Conservation (phyloP, 2,888 invertebrate genomes). For the Leptothorax acervorum region DNA sequence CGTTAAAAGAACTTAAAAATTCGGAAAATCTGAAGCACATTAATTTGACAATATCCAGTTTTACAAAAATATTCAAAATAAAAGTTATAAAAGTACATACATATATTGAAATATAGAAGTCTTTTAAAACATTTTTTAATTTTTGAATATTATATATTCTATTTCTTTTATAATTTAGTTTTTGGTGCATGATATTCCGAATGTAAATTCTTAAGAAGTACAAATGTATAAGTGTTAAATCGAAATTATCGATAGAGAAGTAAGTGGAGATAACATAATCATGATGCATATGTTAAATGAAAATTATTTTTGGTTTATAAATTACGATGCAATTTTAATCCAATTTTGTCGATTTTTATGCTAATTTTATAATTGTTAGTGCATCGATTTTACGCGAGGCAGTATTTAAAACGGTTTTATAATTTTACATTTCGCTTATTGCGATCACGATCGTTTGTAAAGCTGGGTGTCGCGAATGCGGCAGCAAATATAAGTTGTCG, state of each 20-base stretch:
- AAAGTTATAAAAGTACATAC: not conserved
- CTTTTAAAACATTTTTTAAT: not conserved
- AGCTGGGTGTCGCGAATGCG: not conserved
- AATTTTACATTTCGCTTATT: not conserved
- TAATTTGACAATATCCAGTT: not conserved
- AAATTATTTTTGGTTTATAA: constrained; percentile 20
- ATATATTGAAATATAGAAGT: not conserved
- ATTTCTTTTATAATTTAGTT: constrained; percentile 3
- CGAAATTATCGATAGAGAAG: not conserved
- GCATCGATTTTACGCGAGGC: not conserved
- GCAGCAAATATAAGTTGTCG: constrained; percentile 12
- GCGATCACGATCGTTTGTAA: not conserved
- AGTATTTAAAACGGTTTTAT: not conserved
- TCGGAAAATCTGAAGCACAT: not conserved
- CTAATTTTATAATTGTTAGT: not conserved
- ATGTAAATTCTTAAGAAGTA: constrained; percentile 2
- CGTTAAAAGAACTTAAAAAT: constrained; percentile 1
- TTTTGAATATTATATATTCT: not conserved
- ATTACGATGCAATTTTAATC: constrained; percentile 2
- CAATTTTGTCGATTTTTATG: not conserved
- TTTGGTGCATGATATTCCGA: not conserved
- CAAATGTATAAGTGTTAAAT: not conserved
- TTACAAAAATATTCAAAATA: not conserved
- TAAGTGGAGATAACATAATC: not conserved
- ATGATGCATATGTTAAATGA: not conserved